Percentiles rank a stretch among this genome's conserved stretches.
Evolutionary conservation across 2,888 invertebrate genomes (phyloP).

Genomic region (Alitta virens): DNA sequence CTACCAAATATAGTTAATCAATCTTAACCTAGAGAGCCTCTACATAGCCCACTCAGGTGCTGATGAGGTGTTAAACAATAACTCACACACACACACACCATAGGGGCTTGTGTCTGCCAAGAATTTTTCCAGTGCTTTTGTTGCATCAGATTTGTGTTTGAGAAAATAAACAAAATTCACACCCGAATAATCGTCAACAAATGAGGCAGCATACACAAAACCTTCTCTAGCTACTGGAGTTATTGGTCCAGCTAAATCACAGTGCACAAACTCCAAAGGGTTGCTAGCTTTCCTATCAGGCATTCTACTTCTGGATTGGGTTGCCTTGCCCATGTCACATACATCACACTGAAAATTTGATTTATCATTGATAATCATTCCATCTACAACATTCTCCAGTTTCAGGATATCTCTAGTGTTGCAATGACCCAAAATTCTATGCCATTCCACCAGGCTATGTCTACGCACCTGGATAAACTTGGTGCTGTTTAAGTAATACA

Average conservation of each 20-base stretch:
- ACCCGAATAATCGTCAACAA: conserved; percentile 26
- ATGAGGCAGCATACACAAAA: conserved; percentile 2
- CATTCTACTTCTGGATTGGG: no score
- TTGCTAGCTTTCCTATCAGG: no score
- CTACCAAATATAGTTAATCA: no score
- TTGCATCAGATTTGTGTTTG: conserved; percentile 20
- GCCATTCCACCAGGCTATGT: conserved; percentile 12
- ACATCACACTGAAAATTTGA: conserved; percentile 7
- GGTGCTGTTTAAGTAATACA: no score
- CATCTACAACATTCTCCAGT: conserved; percentile 21
- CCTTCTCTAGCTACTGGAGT: no score
- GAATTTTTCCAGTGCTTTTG: neutral
- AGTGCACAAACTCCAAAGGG: no score
- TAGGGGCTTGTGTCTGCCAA: neutral
- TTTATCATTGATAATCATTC: conserved; percentile 20
- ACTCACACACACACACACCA: no score
- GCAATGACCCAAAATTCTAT: conserved; percentile 22
- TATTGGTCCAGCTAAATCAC: no score
- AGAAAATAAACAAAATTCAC: conserved; percentile 22
- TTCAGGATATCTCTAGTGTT: conserved; percentile 19
- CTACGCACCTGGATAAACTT: neutral
- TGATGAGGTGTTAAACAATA: no score
- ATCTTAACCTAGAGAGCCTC: no score
- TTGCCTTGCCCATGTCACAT: conserved; percentile 4
- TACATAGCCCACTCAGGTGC: no score